Conservation (phyloP, 2,797 vertebrate species). For the Staurois parvus region DNA sequence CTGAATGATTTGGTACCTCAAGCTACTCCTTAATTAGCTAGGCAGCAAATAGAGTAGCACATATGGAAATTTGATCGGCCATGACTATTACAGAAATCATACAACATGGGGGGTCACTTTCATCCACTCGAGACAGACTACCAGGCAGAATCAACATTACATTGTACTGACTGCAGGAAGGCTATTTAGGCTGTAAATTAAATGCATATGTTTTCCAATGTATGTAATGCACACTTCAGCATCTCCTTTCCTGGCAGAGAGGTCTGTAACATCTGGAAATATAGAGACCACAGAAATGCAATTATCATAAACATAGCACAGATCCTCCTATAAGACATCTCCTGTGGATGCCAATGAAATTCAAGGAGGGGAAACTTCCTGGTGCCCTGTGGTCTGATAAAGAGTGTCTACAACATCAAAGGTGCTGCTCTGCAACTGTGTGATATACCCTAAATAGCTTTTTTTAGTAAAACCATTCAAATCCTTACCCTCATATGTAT, state of each 20-base stretch:
- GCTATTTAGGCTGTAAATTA: conserved; percentile 5
- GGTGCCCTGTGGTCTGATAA: conserved; percentile 34
- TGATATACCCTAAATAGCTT: not conserved
- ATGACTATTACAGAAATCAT: not conserved
- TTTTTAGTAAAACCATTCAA: too few relatives aligned
- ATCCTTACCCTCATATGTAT: too few relatives aligned
- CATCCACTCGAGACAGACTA: not conserved
- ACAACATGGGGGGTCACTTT: conserved; percentile 34
- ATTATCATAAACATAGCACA: conserved; percentile 44
- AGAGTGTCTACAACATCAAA: conserved; percentile 19
- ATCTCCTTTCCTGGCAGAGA: conserved; percentile 44
- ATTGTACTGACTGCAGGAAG: not conserved
- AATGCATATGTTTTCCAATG: conserved; percentile 27
- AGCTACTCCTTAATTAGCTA: not conserved
- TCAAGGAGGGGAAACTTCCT: not conserved
- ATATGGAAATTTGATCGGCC: conserved; percentile 7
- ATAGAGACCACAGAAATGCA: conserved; percentile 38
- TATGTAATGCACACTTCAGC: conserved; percentile 32
- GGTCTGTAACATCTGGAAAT: conserved; percentile 34
- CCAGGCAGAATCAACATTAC: not conserved
- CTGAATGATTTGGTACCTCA: too few relatives aligned
- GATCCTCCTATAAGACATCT: conserved; percentile 35
- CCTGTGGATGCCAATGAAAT: conserved; percentile 15
- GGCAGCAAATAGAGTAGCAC: not conserved
- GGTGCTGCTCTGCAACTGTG: not conserved